These are phyloP conservation scores for Drosophila navojoa DNA, from an alignment of 1,140 invertebrate species.

Conservation along the genomic window DNA sequence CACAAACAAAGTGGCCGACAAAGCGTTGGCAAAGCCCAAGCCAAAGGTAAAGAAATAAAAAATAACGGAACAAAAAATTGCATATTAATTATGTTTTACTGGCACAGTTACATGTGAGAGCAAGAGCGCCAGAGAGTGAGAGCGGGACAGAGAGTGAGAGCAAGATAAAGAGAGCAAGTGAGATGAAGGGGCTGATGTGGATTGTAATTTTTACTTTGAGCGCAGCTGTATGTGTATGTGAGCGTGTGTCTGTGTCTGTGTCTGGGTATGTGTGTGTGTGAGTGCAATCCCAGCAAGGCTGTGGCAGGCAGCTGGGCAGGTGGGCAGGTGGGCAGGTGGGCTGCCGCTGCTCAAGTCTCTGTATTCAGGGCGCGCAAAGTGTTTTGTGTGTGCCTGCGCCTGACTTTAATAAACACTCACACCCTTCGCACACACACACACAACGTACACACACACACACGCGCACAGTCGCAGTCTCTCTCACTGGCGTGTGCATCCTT, in stretches of 20 bases:
- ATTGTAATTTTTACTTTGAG: conserved; percentile 58
- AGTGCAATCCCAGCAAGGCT: background rate
- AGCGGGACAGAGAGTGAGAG: background rate
- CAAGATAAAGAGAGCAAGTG: background rate
- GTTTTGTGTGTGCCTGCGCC: conserved; percentile 48
- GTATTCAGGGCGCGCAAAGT: conserved; percentile 77
- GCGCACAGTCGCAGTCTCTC: conserved; percentile 18
- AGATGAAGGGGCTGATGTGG: conserved; percentile 6
- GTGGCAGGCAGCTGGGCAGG: conserved; percentile 16
- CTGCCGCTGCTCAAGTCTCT: conserved; percentile 46
- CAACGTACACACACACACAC: conserved; percentile 38
- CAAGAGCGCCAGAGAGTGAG: conserved; percentile 8
- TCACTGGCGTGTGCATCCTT: conserved; percentile 50
- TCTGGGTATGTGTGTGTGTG: background rate
- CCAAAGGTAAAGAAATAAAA: conserved; percentile 54
- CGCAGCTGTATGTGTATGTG: background rate
- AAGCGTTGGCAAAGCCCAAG: conserved; percentile 57
- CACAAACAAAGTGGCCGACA: conserved; percentile 66
- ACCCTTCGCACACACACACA: conserved; percentile 28
- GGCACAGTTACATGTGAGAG: conserved; percentile 69
- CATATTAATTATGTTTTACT: conserved; percentile 82
- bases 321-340: background rate
- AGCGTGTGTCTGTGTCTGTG: background rate
- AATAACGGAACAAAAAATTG: conserved; percentile 63
- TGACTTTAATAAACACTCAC: conserved; percentile 74